Evolutionary conservation across 2,888 invertebrate species (phyloP).

Genomic region (Listrodromus nycthemerus): DNA sequence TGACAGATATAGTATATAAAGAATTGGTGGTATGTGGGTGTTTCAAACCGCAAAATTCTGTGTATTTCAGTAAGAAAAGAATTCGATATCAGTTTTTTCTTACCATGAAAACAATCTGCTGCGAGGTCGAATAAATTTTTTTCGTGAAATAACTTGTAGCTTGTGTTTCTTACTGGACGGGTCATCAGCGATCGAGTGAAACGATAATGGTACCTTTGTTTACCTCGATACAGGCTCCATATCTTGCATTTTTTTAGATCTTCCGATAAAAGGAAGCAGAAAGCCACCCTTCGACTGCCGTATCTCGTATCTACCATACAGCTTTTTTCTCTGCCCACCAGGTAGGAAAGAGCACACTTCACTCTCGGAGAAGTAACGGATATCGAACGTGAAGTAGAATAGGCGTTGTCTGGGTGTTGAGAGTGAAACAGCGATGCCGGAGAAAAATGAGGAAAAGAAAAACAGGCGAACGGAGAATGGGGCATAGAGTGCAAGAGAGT

Average conservation of each 20-base stretch:
- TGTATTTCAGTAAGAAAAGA: too few relatives aligned
- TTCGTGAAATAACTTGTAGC: too few relatives aligned
- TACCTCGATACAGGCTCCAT: neutral
- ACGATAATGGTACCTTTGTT: neutral
- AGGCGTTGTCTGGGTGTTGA: constrained; percentile 26
- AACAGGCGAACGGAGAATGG: constrained; percentile 41
- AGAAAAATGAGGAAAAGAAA: constrained; percentile 39
- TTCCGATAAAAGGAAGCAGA: neutral
- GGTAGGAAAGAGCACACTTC: constrained; percentile 12
- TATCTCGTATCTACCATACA: constrained; percentile 1
- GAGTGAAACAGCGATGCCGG: constrained; percentile 42
- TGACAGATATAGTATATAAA: constrained; percentile 27
- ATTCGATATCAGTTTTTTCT: too few relatives aligned
- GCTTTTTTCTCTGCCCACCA: constrained; percentile 29
- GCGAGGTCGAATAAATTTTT: too few relatives aligned
- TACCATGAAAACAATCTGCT: too few relatives aligned
- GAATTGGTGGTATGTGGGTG: constrained; percentile 17
- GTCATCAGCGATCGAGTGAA: neutral
- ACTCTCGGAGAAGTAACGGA: constrained; percentile 40
- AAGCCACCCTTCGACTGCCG: neutral
- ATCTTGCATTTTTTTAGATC: neutral
- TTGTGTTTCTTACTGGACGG: too few relatives aligned
- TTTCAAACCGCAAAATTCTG: too few relatives aligned
- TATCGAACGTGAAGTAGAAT: constrained; percentile 39
- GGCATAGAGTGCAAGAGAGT: constrained; percentile 25